Percentiles rank a stretch among this genome's conserved stretches.
Conservation (phyloP, 2,888 invertebrate species). For the Cephus pygmeus region DNA sequence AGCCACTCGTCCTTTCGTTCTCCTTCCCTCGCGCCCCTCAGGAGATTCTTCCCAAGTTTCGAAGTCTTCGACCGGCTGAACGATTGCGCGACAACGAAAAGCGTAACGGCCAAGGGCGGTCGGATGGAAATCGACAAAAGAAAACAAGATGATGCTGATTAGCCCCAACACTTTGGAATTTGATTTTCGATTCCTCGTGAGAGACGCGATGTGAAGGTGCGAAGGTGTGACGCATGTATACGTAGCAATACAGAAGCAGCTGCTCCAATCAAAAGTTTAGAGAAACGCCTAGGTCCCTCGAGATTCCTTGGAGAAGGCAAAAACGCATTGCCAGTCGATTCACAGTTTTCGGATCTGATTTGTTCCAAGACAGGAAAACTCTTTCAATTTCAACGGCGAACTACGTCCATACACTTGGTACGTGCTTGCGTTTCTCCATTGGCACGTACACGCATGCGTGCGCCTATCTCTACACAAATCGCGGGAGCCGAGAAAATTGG, state of each 20-base stretch:
- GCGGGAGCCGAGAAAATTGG: conserved; percentile 12
- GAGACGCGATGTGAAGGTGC: too few species aligned
- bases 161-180: too few species aligned
- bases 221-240: background rate
- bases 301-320: conserved; percentile 12
- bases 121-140: too few species aligned
- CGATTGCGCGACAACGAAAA: too few species aligned
- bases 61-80: too few species aligned
- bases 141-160: too few species aligned
- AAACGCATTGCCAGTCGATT: conserved; percentile 34
- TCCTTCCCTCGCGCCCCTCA: too few species aligned
- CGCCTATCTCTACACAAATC: too few species aligned
- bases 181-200: too few species aligned
- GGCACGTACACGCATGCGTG: conserved; percentile 8
- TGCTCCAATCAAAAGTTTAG: conserved; percentile 34
- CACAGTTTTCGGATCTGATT: conserved; percentile 13
- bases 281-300: conserved; percentile 2
- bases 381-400: conserved; percentile 20
- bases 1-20: too few species aligned
- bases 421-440: conserved; percentile 17
- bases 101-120: too few species aligned
- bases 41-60: too few species aligned
- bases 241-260: conserved; percentile 18
- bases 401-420: conserved; percentile 14
- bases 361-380: conserved; percentile 16